Percentiles rank a stretch among this genome's conserved stretches.
Conservation (phyloP, 2,888 invertebrate species). For the Patella pellucida region DNA sequence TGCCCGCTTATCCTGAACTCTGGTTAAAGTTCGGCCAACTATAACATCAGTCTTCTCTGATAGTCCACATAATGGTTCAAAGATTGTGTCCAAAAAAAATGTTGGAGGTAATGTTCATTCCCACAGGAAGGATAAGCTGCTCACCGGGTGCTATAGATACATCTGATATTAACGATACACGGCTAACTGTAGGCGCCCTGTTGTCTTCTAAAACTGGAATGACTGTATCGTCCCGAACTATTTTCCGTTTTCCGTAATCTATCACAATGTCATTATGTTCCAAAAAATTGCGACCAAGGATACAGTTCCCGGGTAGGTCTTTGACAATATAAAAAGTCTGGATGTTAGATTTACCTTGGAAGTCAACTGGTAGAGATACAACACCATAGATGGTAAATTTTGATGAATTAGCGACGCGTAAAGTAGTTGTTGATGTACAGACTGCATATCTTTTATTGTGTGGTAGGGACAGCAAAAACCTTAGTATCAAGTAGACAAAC, state of each 20-base stretch:
- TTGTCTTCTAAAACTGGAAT: background rate
- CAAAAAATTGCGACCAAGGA: background rate
- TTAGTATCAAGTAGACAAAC: too few relatives aligned
- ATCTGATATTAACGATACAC: background rate
- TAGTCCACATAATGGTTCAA: background rate
- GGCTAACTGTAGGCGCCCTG: background rate
- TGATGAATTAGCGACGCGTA: background rate
- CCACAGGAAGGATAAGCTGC: constrained; percentile 3
- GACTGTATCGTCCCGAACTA: background rate
- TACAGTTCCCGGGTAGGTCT: background rate
- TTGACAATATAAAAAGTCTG: background rate
- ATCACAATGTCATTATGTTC: background rate
- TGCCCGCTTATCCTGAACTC: background rate
- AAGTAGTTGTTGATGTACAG: too few relatives aligned
- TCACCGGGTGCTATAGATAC: background rate
- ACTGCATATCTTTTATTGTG: too few relatives aligned
- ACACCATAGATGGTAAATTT: background rate
- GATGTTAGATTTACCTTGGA: background rate
- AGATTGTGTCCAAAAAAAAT: background rate
- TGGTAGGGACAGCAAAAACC: too few relatives aligned
- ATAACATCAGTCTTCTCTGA: constrained; percentile 3
- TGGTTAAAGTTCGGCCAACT: background rate
- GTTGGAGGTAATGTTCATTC: constrained; percentile 8
- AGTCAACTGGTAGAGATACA: background rate
- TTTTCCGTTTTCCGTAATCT: background rate